These are phyloP conservation scores for Mastacembelus armatus DNA, from an alignment of 2,797 vertebrate species.

Conservation along the genomic window DNA sequence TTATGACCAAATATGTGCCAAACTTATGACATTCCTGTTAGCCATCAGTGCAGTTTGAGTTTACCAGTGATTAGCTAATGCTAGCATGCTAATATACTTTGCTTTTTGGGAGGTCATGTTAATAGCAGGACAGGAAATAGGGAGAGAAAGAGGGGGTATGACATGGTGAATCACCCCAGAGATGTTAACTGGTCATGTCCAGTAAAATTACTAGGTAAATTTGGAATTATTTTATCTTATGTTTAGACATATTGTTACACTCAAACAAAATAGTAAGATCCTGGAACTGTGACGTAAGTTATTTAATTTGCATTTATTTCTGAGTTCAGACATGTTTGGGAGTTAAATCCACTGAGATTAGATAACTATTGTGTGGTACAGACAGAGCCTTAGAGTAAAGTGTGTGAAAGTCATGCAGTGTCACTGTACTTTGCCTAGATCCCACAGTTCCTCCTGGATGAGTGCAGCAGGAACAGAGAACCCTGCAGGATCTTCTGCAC, in stretches of 20 bases:
- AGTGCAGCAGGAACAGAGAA: conserved; percentile 85
- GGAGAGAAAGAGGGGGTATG: too few species aligned
- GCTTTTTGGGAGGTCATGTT: too few species aligned
- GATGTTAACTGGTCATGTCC: too few species aligned
- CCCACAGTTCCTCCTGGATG: conserved; percentile 95
- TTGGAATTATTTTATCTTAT: too few species aligned
- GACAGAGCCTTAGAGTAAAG: background rate
- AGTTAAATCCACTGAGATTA: background rate
- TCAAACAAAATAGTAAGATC: background rate
- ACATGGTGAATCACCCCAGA: too few species aligned
- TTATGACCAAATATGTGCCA: too few species aligned
- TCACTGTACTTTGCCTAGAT: conserved; percentile 82
- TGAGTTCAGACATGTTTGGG: background rate
- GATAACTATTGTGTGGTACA: background rate
- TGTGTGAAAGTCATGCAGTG: background rate
- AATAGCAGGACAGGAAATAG: too few species aligned
- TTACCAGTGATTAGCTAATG: too few species aligned
- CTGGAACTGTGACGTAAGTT: background rate
- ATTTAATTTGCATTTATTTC: background rate
- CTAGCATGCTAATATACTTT: too few species aligned
- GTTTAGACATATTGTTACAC: background rate
- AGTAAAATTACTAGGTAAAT: too few species aligned
- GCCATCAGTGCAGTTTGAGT: too few species aligned
- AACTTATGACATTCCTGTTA: too few species aligned
- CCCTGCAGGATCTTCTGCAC: conserved; percentile 95